These are phyloP conservation scores for Coracopsis vasa DNA, from an alignment of 2,113 vertebrate genomes.

Conservation along the genomic window DNA sequence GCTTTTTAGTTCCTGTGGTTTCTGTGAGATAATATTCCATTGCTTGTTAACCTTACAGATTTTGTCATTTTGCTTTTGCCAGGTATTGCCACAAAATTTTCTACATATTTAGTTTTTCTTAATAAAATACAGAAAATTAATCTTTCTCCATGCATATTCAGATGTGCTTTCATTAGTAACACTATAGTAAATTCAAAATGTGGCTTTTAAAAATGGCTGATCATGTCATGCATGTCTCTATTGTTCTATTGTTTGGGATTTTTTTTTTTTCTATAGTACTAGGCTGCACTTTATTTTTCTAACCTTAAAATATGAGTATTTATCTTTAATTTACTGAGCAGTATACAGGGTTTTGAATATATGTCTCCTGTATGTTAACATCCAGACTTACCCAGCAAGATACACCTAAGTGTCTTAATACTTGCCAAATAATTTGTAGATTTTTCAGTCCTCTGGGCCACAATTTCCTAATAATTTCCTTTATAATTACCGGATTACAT, in stretches of 20 bases:
- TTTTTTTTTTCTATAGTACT: not conserved
- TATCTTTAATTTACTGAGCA: not conserved
- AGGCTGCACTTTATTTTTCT: not conserved
- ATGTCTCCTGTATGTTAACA: rapidly evolving
- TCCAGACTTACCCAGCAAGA: not conserved
- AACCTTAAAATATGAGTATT: not conserved
- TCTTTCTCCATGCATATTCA: not conserved
- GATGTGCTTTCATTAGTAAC: not conserved
- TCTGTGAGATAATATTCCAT: not conserved
- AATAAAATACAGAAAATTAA: not conserved
- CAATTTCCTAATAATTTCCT: not conserved
- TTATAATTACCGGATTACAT: not conserved
- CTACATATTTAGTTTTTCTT: not conserved
- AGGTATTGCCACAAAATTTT: not conserved
- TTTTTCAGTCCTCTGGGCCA: not conserved
- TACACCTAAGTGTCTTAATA: not conserved
- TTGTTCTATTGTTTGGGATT: not conserved
- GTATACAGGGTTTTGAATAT: not conserved
- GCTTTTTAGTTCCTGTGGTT: not conserved
- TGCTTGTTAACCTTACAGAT: not conserved
- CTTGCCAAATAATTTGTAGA: not conserved
- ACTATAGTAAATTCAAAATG: not conserved
- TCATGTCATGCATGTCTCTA: not conserved
- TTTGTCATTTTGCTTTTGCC: not conserved
- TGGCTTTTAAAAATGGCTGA: not conserved